A percentile compares a stretch with the other conserved stretches of the same genome.
Evolutionary conservation across 2,113 vertebrate species (phyloP).

Genomic region (Atractosteus spatula): DNA sequence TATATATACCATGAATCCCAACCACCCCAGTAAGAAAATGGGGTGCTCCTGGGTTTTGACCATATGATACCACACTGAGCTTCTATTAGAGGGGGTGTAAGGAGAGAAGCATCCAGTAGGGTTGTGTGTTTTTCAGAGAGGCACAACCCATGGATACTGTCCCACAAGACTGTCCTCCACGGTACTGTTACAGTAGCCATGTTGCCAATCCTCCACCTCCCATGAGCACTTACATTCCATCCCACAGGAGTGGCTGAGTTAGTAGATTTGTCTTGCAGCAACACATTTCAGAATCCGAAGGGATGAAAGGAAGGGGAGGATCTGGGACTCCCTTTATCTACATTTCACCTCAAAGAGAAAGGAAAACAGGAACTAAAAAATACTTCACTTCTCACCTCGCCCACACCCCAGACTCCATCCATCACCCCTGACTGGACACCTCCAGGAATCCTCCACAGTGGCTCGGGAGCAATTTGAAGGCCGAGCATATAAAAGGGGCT

Average conservation of each 20-base stretch:
- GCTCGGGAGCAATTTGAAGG: conserved; percentile 31
- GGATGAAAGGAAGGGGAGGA: neutral
- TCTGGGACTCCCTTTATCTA: conserved; percentile 52
- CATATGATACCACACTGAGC: no score
- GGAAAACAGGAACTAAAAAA: conserved; percentile 40
- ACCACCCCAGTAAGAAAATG: no score
- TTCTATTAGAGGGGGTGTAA: no score
- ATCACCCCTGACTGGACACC: conserved; percentile 53
- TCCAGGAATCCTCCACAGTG: conserved; percentile 41
- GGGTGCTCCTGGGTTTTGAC: no score
- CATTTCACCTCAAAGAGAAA: conserved; percentile 55
- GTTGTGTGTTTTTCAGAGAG: no score
- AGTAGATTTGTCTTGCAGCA: neutral
- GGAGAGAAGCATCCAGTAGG: no score
- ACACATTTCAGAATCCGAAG: neutral
- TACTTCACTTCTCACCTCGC: conserved; percentile 64
- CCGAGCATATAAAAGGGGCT: conserved; percentile 32
- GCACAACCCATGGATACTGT: no score
- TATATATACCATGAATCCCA: no score
- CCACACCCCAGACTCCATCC: conserved; percentile 52
- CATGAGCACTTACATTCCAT: neutral
- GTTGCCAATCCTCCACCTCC: no score
- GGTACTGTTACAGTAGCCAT: no score
- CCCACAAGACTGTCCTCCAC: no score
- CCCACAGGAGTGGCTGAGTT: neutral